Conservation (phyloP, 2,113 vertebrate genomes). For the Todiramphus chloris region DNA sequence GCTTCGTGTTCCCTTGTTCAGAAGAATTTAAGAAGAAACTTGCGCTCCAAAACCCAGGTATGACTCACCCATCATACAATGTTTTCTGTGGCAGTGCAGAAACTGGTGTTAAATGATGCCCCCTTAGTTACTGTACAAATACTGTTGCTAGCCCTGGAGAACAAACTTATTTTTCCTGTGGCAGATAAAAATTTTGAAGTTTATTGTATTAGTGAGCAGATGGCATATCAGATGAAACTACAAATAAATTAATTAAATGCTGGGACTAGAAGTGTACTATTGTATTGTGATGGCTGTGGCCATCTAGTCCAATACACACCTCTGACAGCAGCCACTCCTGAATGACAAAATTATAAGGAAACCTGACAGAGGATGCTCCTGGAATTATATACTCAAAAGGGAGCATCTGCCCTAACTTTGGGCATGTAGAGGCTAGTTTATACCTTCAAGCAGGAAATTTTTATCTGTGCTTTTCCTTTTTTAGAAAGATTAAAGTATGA, state of each 20-base stretch:
- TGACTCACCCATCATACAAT: neutral
- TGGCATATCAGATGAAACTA: neutral
- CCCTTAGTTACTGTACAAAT: neutral
- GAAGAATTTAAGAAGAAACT: neutral
- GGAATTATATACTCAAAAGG: neutral
- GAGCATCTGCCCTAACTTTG: neutral
- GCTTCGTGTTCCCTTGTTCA: neutral
- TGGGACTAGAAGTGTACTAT: neutral
- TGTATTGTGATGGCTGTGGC: neutral
- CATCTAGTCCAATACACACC: neutral
- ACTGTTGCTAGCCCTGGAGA: neutral
- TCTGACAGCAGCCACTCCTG: neutral
- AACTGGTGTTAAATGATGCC: neutral
- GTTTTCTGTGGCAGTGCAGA: neutral
- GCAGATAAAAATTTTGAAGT: neutral
- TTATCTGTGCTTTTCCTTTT: neutral
- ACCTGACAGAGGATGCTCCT: neutral
- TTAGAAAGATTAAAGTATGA: neutral
- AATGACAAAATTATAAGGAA: neutral
- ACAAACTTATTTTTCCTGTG: neutral
- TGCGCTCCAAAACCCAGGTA: neutral
- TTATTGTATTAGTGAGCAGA: neutral
- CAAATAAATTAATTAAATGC: neutral
- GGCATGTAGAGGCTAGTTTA: neutral
- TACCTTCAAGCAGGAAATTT: neutral